A percentile compares a stretch with the other conserved stretches of the same genome.
These are phyloP conservation scores for Calonectris borealis DNA, from an alignment of 2,113 vertebrate species.

Conservation along the genomic window DNA sequence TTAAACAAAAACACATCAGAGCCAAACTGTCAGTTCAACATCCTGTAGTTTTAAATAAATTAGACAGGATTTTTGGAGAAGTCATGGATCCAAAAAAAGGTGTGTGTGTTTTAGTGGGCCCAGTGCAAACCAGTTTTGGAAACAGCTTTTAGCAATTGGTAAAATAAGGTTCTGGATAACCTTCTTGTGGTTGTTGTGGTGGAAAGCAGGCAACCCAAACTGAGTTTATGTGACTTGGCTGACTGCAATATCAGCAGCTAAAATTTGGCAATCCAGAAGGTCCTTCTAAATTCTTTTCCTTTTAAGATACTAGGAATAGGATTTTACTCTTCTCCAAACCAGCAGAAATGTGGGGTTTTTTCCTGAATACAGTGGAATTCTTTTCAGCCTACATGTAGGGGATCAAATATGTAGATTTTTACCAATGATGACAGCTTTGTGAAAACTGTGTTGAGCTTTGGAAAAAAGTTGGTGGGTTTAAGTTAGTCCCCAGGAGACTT, in stretches of 20 bases:
- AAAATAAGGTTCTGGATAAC: neutral
- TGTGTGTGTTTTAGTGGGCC: neutral
- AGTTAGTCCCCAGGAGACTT: neutral
- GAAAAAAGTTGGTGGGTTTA: neutral
- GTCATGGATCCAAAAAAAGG: accelerated
- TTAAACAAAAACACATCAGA: neutral
- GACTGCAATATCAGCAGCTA: neutral
- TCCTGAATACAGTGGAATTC: neutral
- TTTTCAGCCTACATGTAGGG: neutral
- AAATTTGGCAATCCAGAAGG: neutral
- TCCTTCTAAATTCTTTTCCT: neutral
- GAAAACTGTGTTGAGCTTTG: neutral
- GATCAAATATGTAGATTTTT: neutral
- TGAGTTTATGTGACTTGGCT: neutral
- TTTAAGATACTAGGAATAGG: neutral
- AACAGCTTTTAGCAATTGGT: neutral
- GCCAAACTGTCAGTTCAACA: neutral
- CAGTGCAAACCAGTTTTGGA: neutral
- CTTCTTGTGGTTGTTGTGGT: neutral
- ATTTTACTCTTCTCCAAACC: neutral
- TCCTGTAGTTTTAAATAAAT: neutral
- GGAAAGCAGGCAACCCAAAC: neutral
- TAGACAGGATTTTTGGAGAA: neutral
- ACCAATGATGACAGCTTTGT: neutral
- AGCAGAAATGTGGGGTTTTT: neutral